Conservation (phyloP, 2,888 invertebrate genomes). For the Tillus elongatus region DNA sequence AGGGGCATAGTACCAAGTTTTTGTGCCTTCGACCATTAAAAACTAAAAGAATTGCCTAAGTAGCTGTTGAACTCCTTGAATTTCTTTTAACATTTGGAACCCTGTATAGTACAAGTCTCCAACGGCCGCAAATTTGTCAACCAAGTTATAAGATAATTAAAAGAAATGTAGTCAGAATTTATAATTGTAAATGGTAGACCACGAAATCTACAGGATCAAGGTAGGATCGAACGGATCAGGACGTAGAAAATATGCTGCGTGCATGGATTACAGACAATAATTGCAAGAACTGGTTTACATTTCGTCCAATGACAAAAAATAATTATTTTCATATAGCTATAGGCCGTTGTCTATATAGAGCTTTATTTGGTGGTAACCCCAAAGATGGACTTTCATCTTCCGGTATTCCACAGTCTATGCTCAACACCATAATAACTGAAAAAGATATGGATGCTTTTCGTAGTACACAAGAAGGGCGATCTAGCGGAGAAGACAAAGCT, state of each 20-base stretch:
- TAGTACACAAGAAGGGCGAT: too few relatives aligned
- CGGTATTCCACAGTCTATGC: too few relatives aligned
- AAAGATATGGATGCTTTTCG: too few relatives aligned
- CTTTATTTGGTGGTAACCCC: too few relatives aligned
- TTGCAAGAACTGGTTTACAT: neutral
- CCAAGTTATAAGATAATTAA: neutral
- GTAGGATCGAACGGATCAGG: too few relatives aligned
- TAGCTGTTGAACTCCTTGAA: neutral
- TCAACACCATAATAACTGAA: too few relatives aligned
- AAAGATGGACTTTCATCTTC: too few relatives aligned
- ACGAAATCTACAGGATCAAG: neutral
- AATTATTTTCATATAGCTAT: too few relatives aligned
- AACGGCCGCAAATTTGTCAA: slow-evolving; percentile 4
- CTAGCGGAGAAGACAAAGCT: too few relatives aligned
- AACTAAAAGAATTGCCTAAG: neutral
- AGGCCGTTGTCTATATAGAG: too few relatives aligned
- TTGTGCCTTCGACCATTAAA: slow-evolving; percentile 4
- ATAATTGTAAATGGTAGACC: slow-evolving; percentile 5
- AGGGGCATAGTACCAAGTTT: slow-evolving; percentile 4
- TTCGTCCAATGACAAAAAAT: slow-evolving; percentile 2
- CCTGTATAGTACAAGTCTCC: neutral
- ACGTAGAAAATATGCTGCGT: too few relatives aligned
- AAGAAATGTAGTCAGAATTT: slow-evolving; percentile 2
- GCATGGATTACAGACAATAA: too few relatives aligned
- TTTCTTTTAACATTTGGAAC: neutral